A percentile compares a stretch with the other conserved stretches of the same genome.
Evolutionary conservation across 2,888 invertebrate genomes (phyloP).

Genomic region (Noctuana brunneofusca): DNA sequence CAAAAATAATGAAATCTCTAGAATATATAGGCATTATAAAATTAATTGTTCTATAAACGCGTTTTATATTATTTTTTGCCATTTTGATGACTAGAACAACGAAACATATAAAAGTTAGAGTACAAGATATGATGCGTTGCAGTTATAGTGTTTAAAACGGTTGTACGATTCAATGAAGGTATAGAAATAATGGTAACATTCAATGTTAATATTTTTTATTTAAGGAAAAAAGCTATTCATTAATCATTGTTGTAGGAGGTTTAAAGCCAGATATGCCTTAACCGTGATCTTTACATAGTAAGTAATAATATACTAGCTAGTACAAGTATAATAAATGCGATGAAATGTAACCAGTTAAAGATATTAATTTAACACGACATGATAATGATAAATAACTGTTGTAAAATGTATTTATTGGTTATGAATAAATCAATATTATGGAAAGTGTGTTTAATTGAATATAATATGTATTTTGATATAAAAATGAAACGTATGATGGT

Average conservation of each 20-base stretch:
- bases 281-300: slow-evolving; percentile 51
- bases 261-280: slow-evolving; percentile 49
- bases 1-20: slow-evolving; percentile 29
- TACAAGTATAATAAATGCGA: slow-evolving; percentile 33
- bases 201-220: slow-evolving; percentile 18
- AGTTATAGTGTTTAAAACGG: background rate
- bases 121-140: slow-evolving; percentile 10
- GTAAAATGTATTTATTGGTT: slow-evolving; percentile 82
- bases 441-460: slow-evolving; percentile 7
- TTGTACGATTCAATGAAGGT: background rate
- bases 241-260: slow-evolving; percentile 12
- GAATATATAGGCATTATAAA: slow-evolving; percentile 21
- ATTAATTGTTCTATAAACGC: slow-evolving; percentile 12
- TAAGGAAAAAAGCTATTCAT: slow-evolving; percentile 11
- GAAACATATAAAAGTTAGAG: slow-evolving; percentile 15
- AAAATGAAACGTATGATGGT: no score
- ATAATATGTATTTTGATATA: no score
- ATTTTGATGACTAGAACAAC: slow-evolving; percentile 15
- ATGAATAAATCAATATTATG: slow-evolving; percentile 31
- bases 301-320: slow-evolving; percentile 36
- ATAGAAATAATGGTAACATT: slow-evolving; percentile 5
- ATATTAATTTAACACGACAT: slow-evolving; percentile 57
- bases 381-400: slow-evolving; percentile 72
- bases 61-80: slow-evolving; percentile 14
- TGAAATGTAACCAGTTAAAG: slow-evolving; percentile 50